A percentile compares a stretch with the other conserved stretches of the same genome.
These are phyloP conservation scores for Uria lomvia DNA, from an alignment of 2,113 vertebrate species.

Conservation along the genomic window DNA sequence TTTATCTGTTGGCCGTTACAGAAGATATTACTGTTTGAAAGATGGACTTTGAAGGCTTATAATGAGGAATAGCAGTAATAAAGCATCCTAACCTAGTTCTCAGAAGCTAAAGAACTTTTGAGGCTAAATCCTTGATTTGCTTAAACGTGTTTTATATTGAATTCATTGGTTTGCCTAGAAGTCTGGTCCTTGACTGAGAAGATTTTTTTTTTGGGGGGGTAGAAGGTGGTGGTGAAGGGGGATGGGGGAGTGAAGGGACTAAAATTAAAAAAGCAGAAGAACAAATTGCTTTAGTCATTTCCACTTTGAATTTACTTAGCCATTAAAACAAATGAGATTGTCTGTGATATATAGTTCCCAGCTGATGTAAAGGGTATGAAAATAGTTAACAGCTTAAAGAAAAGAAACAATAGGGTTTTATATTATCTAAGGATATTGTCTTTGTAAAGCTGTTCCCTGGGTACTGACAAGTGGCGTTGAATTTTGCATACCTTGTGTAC, in stretches of 20 bases:
- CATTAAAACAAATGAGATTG: conserved; percentile 55
- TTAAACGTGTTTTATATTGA: not conserved
- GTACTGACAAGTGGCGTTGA: not conserved
- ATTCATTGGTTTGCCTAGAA: not conserved
- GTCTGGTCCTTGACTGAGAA: not conserved
- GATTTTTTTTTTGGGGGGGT: not conserved
- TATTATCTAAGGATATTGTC: conserved; percentile 22
- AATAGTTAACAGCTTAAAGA: conserved; percentile 42
- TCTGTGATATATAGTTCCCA: conserved; percentile 48
- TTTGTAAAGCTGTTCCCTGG: conserved; percentile 29
- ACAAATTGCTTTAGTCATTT: conserved; percentile 39
- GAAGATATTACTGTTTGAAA: not conserved
- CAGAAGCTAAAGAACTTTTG: not conserved
- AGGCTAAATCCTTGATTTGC: not conserved
- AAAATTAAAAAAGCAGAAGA: not conserved
- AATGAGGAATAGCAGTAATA: not conserved
- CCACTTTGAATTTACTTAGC: conserved; percentile 52
- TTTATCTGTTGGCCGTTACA: not conserved
- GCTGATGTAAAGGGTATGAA: conserved; percentile 40
- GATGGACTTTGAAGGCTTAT: not conserved
- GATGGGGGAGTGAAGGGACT: not conserved
- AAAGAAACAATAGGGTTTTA: conserved; percentile 31
- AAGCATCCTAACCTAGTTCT: not conserved
- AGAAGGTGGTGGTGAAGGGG: not conserved
- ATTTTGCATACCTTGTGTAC: conserved; percentile 16